Percentiles rank a stretch among this genome's conserved stretches.
phyloP scores from a whole-genome alignment of 2,888 invertebrate species.

The Dascillus cervinus region DNA sequence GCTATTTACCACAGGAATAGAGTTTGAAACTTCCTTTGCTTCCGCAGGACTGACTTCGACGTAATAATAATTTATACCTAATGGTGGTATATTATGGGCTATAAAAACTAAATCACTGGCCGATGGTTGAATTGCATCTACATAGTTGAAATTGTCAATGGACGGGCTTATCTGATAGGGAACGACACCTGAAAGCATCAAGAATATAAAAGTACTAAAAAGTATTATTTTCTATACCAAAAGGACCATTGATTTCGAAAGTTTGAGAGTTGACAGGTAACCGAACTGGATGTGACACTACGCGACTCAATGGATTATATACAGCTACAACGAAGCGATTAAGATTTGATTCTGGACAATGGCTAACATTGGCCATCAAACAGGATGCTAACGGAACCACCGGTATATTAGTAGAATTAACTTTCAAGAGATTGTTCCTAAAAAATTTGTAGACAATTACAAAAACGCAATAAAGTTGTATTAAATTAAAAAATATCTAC shows the following conservation, averaged over 20 bases:
- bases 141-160: slow-evolving; percentile 15
- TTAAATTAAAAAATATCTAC: slow-evolving; percentile 23
- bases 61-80: slow-evolving; percentile 59
- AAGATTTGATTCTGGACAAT: slow-evolving; percentile 48
- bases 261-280: slow-evolving; percentile 51
- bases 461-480: not conserved
- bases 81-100: slow-evolving; percentile 54
- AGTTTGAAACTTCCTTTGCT: slow-evolving; percentile 1
- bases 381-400: slow-evolving; percentile 42
- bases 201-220: too few species aligned
- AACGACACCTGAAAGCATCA: slow-evolving; percentile 46
- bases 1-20: slow-evolving; percentile 6
- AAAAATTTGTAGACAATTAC: not conserved
- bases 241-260: too few species aligned
- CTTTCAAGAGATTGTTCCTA: slow-evolving; percentile 1
- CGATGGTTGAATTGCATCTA: slow-evolving; percentile 13
- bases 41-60: slow-evolving; percentile 28
- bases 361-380: slow-evolving; percentile 53
- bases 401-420: slow-evolving; percentile 1
- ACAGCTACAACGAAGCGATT: slow-evolving; percentile 45
- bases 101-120: slow-evolving; percentile 61
- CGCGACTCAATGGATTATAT: slow-evolving; percentile 65
- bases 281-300: slow-evolving; percentile 49
- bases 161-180: slow-evolving; percentile 21
- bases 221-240: too few species aligned